These are phyloP conservation scores for Pollachius pollachius DNA, from an alignment of 2,113 vertebrate species.

Conservation along the genomic window DNA sequence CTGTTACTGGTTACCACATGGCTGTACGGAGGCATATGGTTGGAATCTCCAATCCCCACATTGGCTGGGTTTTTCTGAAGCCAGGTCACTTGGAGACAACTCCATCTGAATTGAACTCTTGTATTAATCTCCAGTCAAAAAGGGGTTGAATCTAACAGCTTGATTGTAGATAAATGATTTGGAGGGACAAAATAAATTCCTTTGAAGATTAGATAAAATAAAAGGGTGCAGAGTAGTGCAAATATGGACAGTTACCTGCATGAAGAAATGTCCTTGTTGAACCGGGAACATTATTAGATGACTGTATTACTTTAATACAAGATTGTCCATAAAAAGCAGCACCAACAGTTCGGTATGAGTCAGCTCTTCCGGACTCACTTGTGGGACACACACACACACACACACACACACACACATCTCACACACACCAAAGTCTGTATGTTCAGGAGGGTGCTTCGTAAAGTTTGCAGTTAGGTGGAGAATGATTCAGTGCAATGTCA, in stretches of 20 bases:
- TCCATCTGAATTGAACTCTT: constrained; percentile 28
- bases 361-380: constrained; percentile 37
- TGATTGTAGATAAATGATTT: constrained; percentile 47
- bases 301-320: constrained; percentile 72
- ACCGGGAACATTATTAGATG: constrained; percentile 48
- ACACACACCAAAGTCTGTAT: constrained; percentile 17
- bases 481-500: constrained; percentile 65
- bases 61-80: constrained; percentile 34
- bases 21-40: constrained; percentile 47
- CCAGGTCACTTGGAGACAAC: constrained; percentile 44
- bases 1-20: constrained; percentile 64
- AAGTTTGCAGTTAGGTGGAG: constrained; percentile 73
- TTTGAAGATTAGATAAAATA: constrained; percentile 30
- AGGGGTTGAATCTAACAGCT: constrained; percentile 18
- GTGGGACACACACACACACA: constrained; percentile 13
- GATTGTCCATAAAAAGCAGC: constrained; percentile 94
- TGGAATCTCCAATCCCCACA: constrained; percentile 39
- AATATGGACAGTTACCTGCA: constrained; percentile 67
- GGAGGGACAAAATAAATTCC: constrained; percentile 28
- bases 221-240: constrained; percentile 67
- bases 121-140: constrained; percentile 33
- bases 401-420: constrained; percentile 25
- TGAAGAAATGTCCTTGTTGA: constrained; percentile 54
- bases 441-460: constrained; percentile 70
- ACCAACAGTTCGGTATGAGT: constrained; percentile 65